Base-by-base conservation (phyloP, 92 coral and sea anemone genomes). In the Palythoa grandiflora region DNA sequence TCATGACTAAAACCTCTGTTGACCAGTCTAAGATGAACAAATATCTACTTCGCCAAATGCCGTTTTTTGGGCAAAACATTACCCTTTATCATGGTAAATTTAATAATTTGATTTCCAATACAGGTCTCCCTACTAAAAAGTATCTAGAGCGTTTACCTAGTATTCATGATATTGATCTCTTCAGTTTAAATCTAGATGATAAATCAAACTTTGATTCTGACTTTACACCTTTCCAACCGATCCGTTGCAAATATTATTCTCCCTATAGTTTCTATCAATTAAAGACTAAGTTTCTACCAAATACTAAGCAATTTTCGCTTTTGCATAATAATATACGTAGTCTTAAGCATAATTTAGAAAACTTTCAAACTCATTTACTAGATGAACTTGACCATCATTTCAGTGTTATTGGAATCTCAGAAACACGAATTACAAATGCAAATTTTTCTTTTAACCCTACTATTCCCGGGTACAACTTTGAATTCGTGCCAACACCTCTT, bases 211-310 rank as follows among this genome's bases (percentile, higher is more conserved):
- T 21, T 51, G 59, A 75, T 38, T n/a, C 80, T 75, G 80, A 75
- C 51, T 39, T 75, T 38, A 21, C 52, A 20, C 40, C 80, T 75
- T 17, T 75, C 28, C 28, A 75, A 20, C 44, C 52, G 44, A 40
- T 39, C 54, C 52, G 52, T 40, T 51, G 80, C 44, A 39, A 51
- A 39, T 84, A 71, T 40, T 84, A 84, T 38, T 84, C 87, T 35
- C 87, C 54, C 38, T 39, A 84, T 84, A 84, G 81, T 73, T 84
- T 84, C 21, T 11, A 7, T 28, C 53, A 68, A 38, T 20, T 84
- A 9, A 84, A 84, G 71, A 65, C 47, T 84, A 14, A 47, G 9
- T 47, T 77, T 55, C 61, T 55, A 55, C 61, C 61, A 55, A 55
- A 55, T 55, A 55, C 61, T 55, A 55, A 55, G 61, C 61, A 55